Evolutionary conservation across 2,888 invertebrate genomes (phyloP), one percentile per base, ranked within the genome.

Genomic region (Melanostoma scalare): DNA sequence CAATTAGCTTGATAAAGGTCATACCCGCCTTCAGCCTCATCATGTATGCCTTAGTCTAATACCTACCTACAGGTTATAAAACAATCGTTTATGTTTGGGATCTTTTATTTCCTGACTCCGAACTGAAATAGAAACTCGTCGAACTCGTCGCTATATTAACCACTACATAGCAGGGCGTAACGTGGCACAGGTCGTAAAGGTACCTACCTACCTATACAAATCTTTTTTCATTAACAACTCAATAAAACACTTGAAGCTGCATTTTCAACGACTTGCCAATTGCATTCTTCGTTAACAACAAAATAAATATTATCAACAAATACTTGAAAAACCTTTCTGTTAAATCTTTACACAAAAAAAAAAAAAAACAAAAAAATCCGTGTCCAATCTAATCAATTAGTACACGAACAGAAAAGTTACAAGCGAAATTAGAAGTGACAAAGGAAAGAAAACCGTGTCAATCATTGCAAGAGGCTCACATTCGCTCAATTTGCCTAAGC

Each of bases 401-500:
- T 36, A 35, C 20, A 36, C 35, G 58, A 50, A 33, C 20, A 63
- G 44, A 36, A 56, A 55, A 73, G 33, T 58, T 48, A 50, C 56
- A 35, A 72, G 36, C 35, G 33, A 53, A 38, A 42, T 48, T 58
- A 30, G 42, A 53, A 31, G 31, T 4, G 3, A 35, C 44, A n/a
- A 53, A 50, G 2, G 42, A 20, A 65, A 10, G 9, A 60, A 60
- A 52, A 44, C 55, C 20, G 5, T 72, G 60, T 60, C 73, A 67
- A 53, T 63, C 74, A 69, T 68, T 56, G 60, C 61, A 67, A 76
- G 61, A 36, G 58, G 60, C 67, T 76, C 67, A 61, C 46, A 73
- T 46, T 63, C 48, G 55, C 58, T 82, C 53, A 69, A 82, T 82
- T 82, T 78, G 52, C 65, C 6, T 77, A 73, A 68, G 77, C 81